phyloP scores from a whole-genome alignment of 2,888 invertebrate species.

The Invenusta paracnida region DNA sequence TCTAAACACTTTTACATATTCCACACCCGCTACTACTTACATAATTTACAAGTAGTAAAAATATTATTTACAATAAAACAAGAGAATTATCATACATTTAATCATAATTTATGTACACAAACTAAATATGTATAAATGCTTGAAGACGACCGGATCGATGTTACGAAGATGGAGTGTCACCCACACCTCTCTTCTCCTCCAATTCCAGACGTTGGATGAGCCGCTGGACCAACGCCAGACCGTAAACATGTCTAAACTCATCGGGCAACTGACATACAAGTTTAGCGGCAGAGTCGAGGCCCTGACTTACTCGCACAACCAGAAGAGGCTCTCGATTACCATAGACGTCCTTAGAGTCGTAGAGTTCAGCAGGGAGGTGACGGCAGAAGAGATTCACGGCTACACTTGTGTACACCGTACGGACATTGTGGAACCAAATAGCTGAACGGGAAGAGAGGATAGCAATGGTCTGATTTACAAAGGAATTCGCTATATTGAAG shows the following conservation, averaged over 20 bases:
- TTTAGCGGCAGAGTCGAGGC: conserved; percentile 61
- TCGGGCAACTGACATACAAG: conserved; percentile 59
- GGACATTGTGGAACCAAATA: conserved; percentile 65
- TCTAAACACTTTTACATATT: too few relatives aligned
- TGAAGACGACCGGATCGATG: too few relatives aligned
- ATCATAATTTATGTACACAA: too few relatives aligned
- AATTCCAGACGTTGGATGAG: too few relatives aligned
- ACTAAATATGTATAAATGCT: too few relatives aligned
- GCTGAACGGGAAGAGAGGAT: conserved; percentile 62
- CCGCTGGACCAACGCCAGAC: conserved; percentile 18
- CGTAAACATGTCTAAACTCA: conserved; percentile 62
- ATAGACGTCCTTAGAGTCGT: conserved; percentile 64
- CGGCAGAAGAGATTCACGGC: conserved; percentile 65
- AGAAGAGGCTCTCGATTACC: conserved; percentile 64
- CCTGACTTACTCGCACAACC: conserved; percentile 60
- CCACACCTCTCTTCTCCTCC: too few relatives aligned
- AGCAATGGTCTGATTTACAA: conserved; percentile 64
- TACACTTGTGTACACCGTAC: conserved; percentile 62
- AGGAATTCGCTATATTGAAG: too few relatives aligned
- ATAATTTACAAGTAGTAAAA: too few relatives aligned
- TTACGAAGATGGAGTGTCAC: too few relatives aligned
- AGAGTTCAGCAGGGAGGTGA: conserved; percentile 60
- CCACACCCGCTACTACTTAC: too few relatives aligned
- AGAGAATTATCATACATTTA: too few relatives aligned
- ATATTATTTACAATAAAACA: too few relatives aligned